These are phyloP conservation scores for Beris chalybata DNA, from an alignment of 2,888 invertebrate genomes.

Conservation along the genomic window DNA sequence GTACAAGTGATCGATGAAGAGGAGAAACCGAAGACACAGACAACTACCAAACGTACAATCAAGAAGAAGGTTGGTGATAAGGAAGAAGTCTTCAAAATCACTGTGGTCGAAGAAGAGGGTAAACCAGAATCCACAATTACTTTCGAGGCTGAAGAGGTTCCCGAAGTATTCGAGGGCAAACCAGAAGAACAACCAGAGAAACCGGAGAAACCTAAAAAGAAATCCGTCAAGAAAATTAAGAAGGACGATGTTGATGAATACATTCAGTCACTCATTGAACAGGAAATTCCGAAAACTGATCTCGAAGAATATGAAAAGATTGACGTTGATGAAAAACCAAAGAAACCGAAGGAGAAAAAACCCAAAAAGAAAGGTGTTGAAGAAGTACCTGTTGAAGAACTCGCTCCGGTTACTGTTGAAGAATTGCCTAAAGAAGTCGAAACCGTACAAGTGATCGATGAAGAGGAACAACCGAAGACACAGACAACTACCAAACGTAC, in stretches of 20 bases:
- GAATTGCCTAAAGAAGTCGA: conserved; percentile 54
- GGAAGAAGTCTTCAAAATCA: conserved; percentile 53
- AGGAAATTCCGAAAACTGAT: conserved; percentile 55
- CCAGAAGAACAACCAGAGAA: conserved; percentile 2
- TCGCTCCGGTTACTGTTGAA: conserved; percentile 44
- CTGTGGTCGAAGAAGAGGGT: conserved; percentile 49
- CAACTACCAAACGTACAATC: conserved; percentile 54
- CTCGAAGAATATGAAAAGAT: conserved; percentile 54
- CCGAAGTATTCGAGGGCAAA: not conserved
- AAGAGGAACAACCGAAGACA: conserved; percentile 48
- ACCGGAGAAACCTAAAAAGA: conserved; percentile 42
- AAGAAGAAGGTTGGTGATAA: conserved; percentile 54
- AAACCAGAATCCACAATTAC: conserved; percentile 17
- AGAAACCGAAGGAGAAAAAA: conserved; percentile 35
- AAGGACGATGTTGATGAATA: conserved; percentile 53
- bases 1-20: conserved; percentile 54
- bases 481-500: conserved; percentile 50
- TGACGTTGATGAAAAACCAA: conserved; percentile 39
- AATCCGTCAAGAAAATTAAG: conserved; percentile 47
- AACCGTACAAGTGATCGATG: conserved; percentile 52
- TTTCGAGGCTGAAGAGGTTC: conserved; percentile 42
- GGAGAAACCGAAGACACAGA: conserved; percentile 53
- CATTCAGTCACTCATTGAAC: conserved; percentile 53
- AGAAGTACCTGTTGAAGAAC: conserved; percentile 44
- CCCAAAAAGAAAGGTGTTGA: conserved; percentile 39